Evolutionary conservation across 2,888 invertebrate species (phyloP).

Genomic region (Cephonodes hylas): DNA sequence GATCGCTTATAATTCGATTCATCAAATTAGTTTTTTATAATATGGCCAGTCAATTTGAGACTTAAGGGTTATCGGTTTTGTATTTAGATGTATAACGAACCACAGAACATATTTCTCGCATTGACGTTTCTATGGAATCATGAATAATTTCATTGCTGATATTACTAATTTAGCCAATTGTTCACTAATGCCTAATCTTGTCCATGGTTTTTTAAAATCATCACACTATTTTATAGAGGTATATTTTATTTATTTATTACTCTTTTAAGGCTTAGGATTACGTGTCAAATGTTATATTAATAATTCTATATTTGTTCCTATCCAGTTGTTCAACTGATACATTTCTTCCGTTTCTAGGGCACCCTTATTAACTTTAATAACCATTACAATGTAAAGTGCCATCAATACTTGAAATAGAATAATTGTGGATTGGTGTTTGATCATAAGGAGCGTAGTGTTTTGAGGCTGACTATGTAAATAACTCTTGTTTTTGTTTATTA

Average conservation of each 20-base stretch:
- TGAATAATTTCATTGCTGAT: constrained; percentile 26
- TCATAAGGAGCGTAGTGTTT: constrained; percentile 16
- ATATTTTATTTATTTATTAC: constrained; percentile 72
- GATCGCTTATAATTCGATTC: not conserved
- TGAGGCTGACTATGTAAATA: constrained; percentile 72
- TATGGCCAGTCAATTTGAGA: not conserved
- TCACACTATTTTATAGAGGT: constrained; percentile 68
- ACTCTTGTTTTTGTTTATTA: constrained; percentile 30
- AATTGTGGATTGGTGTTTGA: not conserved
- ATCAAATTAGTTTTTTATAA: not conserved
- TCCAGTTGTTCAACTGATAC: constrained; percentile 37
- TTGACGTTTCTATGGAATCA: constrained; percentile 5
- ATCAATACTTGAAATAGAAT: constrained; percentile 28
- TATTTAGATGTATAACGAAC: not conserved
- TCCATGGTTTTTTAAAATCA: constrained; percentile 68
- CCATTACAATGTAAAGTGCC: constrained; percentile 47
- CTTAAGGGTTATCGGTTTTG: not conserved
- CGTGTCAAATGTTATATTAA: constrained; percentile 36
- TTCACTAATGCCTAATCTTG: constrained; percentile 76
- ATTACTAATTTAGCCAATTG: constrained; percentile 46
- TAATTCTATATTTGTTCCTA: constrained; percentile 63
- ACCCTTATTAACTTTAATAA: constrained; percentile 29
- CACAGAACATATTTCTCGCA: not conserved
- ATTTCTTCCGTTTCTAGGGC: constrained; percentile 38
- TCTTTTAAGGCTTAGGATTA: constrained; percentile 56